Percentiles rank a stretch among this genome's conserved stretches.
Evolutionary conservation across 2,113 vertebrate species (phyloP).

Genomic region (Nycticebus coucang): DNA sequence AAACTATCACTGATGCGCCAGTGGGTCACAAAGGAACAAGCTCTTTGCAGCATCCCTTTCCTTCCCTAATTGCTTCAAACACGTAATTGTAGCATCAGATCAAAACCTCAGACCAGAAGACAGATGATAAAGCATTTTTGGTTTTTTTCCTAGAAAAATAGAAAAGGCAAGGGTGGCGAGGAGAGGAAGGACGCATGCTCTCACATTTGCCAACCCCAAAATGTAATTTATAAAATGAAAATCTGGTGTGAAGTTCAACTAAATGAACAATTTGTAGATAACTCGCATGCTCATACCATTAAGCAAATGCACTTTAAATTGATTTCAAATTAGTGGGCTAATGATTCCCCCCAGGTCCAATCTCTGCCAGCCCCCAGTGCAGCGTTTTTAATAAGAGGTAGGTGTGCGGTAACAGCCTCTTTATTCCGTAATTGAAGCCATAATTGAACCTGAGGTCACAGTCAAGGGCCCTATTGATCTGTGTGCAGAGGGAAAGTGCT

Average conservation of each 20-base stretch:
- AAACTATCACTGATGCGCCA: neutral
- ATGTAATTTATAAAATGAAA: conserved; percentile 73
- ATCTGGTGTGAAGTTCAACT: conserved; percentile 78
- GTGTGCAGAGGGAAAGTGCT: conserved; percentile 70
- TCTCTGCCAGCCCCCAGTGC: conserved; percentile 47
- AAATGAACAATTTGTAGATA: conserved; percentile 84
- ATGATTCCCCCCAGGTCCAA: conserved; percentile 82
- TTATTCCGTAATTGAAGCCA: conserved; percentile 76
- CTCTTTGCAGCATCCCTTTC: neutral
- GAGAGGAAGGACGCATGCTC: neutral
- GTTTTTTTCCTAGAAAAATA: neutral
- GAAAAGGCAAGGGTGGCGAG: neutral
- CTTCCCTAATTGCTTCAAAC: neutral
- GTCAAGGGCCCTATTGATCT: conserved; percentile 79
- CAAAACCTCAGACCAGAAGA: neutral
- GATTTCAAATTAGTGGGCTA: conserved; percentile 86
- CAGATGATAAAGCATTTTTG: neutral
- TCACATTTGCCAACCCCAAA: conserved; percentile 25
- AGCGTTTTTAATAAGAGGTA: conserved; percentile 56
- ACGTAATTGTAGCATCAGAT: neutral
- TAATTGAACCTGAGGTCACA: conserved; percentile 81
- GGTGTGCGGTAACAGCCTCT: conserved; percentile 66
- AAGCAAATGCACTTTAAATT: conserved; percentile 88
- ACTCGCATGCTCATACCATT: conserved; percentile 83
- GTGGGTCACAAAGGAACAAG: rapidly evolving